Evolutionary conservation across 37 sponge, comb jelly and placozoan species (phyloP), one percentile per base, ranked within the genome.

Genomic region (Dysidea cf. avara): DNA sequence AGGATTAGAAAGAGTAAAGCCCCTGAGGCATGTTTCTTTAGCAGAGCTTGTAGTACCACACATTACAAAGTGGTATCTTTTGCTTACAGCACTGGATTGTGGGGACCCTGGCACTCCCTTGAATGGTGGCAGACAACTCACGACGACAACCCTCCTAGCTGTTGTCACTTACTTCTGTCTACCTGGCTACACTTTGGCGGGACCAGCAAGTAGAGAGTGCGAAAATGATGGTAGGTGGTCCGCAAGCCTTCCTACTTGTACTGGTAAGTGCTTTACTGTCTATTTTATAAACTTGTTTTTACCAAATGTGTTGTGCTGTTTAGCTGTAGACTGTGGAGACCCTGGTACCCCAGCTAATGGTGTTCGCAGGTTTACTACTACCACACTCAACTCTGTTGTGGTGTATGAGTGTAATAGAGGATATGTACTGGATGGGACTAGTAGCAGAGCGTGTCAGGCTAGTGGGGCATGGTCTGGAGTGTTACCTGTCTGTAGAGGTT

Each of bases 321-420:
- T 38, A 87, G 87, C 65, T 71, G 79, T 78, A 22, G 65, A 69
- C 63, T 87, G 87, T 62, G 76, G 81, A 2, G 34, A 18, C 37
- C 64, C 69, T 17, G 51, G 33, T 6, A 46, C 31, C 21, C 87
- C 87, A 25, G 76, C 25, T 26, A 86, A 80, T 47, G 87, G 87
- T 0, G 20, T 46, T 0, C 43, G 79, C 18, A 13, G 20, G 35
- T 31, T 72, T 26, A 25, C 57, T 5, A 66, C 66, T n/a, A 84
- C 71, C 9, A 48, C 31, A 21, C 54, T 84, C 12, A 73, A 73
- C 55, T 77, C 78, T 0, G 22, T 77, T 14, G 85, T 63, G 2
- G 26, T 39, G 38, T 84, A 84, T 59, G 39, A 49, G 24, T 84
- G 85, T 59, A 39, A 64, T 38, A n/a, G 20, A 1, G 85, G 78